phyloP scores from a whole-genome alignment of 2,113 vertebrate genomes.

The Platysteira castanea region DNA sequence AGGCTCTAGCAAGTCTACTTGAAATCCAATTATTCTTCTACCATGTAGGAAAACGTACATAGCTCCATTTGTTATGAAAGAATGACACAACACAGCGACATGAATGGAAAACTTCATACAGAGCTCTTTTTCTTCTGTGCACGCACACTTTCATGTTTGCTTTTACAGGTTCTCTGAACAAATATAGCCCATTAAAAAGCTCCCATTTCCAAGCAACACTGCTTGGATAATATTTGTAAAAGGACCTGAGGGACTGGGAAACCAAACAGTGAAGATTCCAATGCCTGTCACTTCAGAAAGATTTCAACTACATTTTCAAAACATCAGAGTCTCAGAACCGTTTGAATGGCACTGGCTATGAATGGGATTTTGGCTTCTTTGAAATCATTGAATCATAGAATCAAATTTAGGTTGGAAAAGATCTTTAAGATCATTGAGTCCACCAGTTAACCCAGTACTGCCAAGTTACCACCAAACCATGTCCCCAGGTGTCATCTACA shows the following conservation, averaged over 20 bases:
- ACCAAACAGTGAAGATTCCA: background rate
- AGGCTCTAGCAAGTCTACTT: background rate
- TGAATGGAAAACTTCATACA: background rate
- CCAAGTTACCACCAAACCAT: background rate
- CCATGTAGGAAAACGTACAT: background rate
- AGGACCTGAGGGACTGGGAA: background rate
- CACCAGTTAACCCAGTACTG: background rate
- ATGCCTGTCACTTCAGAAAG: background rate
- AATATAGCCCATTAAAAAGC: background rate
- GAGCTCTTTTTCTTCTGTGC: background rate
- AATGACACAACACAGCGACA: background rate
- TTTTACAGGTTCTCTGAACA: background rate
- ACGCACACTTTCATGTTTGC: background rate
- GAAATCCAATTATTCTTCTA: slow-evolving; percentile 11
- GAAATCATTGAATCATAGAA: background rate
- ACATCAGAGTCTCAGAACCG: background rate
- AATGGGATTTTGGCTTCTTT: background rate
- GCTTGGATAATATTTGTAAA: background rate
- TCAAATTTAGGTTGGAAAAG: background rate
- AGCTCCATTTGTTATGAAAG: background rate
- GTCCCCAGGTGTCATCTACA: background rate
- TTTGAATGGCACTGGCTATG: background rate
- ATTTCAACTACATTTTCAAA: background rate
- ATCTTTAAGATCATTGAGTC: background rate
- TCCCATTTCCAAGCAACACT: background rate